A percentile compares a stretch with the other conserved stretches of the same genome.
Evolutionary conservation across 37 sponge, comb jelly and placozoan species (phyloP).

Genomic region (Geodia barretti): DNA sequence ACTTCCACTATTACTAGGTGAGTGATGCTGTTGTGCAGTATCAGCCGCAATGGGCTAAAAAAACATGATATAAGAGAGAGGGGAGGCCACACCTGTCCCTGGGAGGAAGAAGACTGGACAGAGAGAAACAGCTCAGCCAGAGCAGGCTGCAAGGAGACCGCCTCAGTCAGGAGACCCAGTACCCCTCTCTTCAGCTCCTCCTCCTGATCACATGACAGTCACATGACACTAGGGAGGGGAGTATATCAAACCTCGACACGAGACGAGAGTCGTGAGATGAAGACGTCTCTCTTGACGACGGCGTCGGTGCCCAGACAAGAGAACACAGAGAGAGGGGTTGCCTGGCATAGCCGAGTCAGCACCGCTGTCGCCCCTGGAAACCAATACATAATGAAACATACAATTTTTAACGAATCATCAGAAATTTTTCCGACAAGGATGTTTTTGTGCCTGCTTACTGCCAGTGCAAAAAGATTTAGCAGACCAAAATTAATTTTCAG

Average conservation of each 20-base stretch:
- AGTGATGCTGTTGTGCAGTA: too few relatives aligned
- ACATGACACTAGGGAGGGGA: not conserved
- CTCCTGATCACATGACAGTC: conserved; percentile 36
- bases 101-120: conserved; percentile 4
- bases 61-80: too few relatives aligned
- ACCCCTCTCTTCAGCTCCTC: conserved; percentile 65
- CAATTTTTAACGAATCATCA: too few relatives aligned
- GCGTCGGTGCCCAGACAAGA: conserved; percentile 71
- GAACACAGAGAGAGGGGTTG: conserved; percentile 80
- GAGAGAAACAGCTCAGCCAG: conserved; percentile 76
- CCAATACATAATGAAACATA: too few relatives aligned
- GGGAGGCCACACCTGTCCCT: too few relatives aligned
- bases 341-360: conserved; percentile 53
- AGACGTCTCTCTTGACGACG: conserved; percentile 58
- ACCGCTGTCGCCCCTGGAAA: conserved; percentile 33
- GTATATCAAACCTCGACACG: conserved; percentile 39
- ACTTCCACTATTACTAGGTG: too few relatives aligned
- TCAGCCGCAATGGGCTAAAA: too few relatives aligned
- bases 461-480: too few relatives aligned
- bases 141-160: conserved; percentile 71
- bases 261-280: conserved; percentile 52
- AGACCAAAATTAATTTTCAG: too few relatives aligned
- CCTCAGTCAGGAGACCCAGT: conserved; percentile 48
- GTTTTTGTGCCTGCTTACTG: too few relatives aligned
- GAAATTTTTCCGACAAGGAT: too few relatives aligned